Evolutionary conservation across 1,140 invertebrate species (phyloP).

Genomic region (Lepidostoma basale): DNA sequence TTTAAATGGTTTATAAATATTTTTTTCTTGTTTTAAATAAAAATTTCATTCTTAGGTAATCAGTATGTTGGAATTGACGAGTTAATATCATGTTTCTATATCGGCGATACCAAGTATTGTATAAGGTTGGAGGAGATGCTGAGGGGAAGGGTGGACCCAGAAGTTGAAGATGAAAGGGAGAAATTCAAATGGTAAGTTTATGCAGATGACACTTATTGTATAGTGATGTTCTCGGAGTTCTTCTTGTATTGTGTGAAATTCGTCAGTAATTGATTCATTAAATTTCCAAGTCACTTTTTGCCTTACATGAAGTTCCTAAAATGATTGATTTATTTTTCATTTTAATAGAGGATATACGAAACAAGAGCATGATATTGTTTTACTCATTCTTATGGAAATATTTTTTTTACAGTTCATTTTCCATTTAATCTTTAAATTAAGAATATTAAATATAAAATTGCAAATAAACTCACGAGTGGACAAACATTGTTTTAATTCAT

Average conservation of each 20-base stretch:
- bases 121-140: conserved; percentile 8
- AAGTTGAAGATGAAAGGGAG: conserved; percentile 15
- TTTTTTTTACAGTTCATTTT: neutral
- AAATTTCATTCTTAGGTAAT: conserved; percentile 12
- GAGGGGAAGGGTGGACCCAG: conserved; percentile 2
- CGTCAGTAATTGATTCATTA: no score
- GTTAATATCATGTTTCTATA: conserved; percentile 17
- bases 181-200: conserved; percentile 21
- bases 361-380: neutral
- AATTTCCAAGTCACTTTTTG: no score
- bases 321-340: neutral
- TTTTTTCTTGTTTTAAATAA: no score
- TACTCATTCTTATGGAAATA: neutral
- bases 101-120: conserved; percentile 8
- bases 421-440: neutral
- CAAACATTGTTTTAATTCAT: no score
- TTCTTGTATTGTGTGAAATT: no score
- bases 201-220: neutral
- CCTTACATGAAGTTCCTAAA: neutral
- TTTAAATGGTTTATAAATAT: no score
- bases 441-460: neutral
- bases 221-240: no score
- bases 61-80: conserved; percentile 20
- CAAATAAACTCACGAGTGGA: neutral
- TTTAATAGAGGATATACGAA: neutral